Percentiles rank a stretch among this genome's conserved stretches.
These are phyloP conservation scores for Melitaea athalia DNA, from an alignment of 2,888 invertebrate genomes.

Conservation along the genomic window DNA sequence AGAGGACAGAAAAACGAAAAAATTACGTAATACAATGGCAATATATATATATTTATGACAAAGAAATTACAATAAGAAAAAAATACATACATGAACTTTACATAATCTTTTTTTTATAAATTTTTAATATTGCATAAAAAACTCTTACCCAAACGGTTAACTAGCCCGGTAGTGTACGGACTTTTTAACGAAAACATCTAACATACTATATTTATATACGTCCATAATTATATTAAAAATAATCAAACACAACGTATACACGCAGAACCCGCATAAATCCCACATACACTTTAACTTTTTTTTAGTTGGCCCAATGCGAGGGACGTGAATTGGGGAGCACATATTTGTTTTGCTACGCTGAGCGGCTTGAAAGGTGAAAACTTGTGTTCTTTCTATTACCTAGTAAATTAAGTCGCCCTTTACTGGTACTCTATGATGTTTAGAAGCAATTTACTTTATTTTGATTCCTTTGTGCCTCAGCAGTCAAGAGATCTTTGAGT, in stretches of 20 bases:
- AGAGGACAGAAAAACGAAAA: no score
- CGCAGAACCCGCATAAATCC: conserved; percentile 26
- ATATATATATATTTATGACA: no score
- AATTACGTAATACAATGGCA: no score
- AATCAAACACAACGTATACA: background rate
- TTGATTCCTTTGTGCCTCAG: conserved; percentile 27
- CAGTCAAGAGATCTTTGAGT: conserved; percentile 22
- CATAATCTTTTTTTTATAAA: no score
- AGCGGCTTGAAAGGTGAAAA: conserved; percentile 36
- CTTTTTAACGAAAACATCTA: background rate
- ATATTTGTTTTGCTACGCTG: conserved; percentile 40
- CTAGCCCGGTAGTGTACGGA: no score
- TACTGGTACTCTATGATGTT: conserved; percentile 29
- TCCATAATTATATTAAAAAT: background rate
- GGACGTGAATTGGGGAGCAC: conserved; percentile 36
- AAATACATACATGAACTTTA: no score
- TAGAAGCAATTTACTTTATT: conserved; percentile 34
- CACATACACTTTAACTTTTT: conserved; percentile 23
- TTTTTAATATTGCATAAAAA: no score
- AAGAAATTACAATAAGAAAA: no score
- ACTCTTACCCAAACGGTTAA: no score
- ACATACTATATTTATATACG: background rate
- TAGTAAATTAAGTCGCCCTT: conserved; percentile 41
- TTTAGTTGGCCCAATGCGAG: conserved; percentile 27
- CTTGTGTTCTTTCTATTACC: conserved; percentile 41